Evolutionary conservation across 2,888 invertebrate genomes (phyloP).

Genomic region (Aspidiotus destructor): DNA sequence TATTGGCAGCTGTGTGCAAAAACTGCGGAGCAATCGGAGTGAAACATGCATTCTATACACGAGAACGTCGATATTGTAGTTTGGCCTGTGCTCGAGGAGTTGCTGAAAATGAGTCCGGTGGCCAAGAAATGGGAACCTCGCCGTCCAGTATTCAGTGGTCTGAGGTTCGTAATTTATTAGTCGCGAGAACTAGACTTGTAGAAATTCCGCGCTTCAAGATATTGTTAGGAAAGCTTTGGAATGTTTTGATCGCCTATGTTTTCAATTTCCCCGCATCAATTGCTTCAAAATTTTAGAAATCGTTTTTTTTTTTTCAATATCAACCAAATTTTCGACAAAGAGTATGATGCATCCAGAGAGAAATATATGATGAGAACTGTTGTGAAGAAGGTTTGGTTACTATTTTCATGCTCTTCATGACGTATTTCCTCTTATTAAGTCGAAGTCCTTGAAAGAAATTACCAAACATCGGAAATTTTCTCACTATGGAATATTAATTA

Average conservation of each 20-base stretch:
- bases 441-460: too few relatives aligned
- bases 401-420: too few relatives aligned
- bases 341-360: too few relatives aligned
- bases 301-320: too few relatives aligned
- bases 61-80: slow-evolving; percentile 70
- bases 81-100: slow-evolving; percentile 59
- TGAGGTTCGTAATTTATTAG: slow-evolving; percentile 9
- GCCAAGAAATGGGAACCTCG: slow-evolving; percentile 7
- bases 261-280: neutral
- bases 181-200: neutral
- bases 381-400: too few relatives aligned
- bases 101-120: slow-evolving; percentile 32
- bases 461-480: too few relatives aligned
- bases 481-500: too few relatives aligned
- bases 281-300: neutral
- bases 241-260: neutral
- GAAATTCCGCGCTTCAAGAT: neutral
- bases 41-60: slow-evolving; percentile 76
- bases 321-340: too few relatives aligned
- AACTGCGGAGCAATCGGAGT: slow-evolving; percentile 77
- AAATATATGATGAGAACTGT: too few relatives aligned
- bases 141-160: slow-evolving; percentile 25
- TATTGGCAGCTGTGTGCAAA: slow-evolving; percentile 62
- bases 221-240: neutral
- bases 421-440: too few relatives aligned